Base-by-base conservation (phyloP, 2,113 vertebrate genomes). In the Paralichthys olivaceus region DNA sequence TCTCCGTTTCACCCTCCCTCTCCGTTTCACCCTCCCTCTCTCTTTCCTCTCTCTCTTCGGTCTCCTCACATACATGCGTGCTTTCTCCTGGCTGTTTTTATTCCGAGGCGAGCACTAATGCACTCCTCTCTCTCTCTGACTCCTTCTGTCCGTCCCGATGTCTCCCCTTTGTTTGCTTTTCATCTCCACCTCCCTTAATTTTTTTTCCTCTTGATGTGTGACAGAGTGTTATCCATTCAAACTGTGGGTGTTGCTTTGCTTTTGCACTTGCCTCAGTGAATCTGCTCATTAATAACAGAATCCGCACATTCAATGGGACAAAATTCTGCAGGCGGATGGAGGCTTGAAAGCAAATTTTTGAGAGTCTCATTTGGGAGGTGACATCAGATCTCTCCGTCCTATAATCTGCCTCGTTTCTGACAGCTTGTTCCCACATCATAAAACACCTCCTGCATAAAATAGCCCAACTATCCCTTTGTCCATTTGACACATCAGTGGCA, bases 401-500 rank as follows among this genome's bases (percentile, higher is more conserved):
- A 74, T 78, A 83, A 86, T 89, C 63, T 80, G 76, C 61, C 60
- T 75, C 67, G 29, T 55, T 19, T 72, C 58, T 73, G 72, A 87
- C 82, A 85, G 70, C 77, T 76, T 61, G 57, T 77, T 80, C 29
- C n/a, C 71, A 4, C 69, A 68, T 49, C 69, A 79, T 58, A 75
- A 77, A 90, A 84, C 32, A 77, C 29, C 43, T 70, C 56, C 64
- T 79, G 76, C 62, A 60, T 43, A 79, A 90, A 88, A 78, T 79
- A 83, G 60, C 73, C 49, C 68, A 76, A 75, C 61, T 59, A 76
- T 72, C 54, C 73, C 66, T 78, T 84, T 87, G 76, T 85, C 72
- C 62, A 60, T 81, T 85, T 91, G 82, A 84, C 84, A 90, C 81
- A 88, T 85, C 69, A 85, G 80, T 83, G 43, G 43, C 43, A 17